phyloP scores from a whole-genome alignment of 2,888 invertebrate genomes.

The Sycophila texana region DNA sequence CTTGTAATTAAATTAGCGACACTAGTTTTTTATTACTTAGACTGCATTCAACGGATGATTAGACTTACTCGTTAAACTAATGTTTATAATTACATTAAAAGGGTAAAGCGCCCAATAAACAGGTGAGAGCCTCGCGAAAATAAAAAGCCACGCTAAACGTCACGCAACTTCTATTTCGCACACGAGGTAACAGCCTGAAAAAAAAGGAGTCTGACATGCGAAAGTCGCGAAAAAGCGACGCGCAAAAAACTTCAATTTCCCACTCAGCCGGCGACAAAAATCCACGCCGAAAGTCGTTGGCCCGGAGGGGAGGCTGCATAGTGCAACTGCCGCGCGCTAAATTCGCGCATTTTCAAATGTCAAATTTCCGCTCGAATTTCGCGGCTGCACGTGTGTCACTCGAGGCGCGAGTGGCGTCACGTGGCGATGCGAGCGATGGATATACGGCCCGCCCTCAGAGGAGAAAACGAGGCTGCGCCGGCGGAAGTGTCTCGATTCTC shows the following conservation, averaged over 20 bases:
- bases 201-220: no score
- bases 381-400: conserved; percentile 5
- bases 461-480: conserved; percentile 5
- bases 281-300: neutral
- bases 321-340: no score
- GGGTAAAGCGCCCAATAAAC: no score
- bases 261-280: neutral
- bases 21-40: no score
- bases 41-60: no score
- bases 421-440: neutral
- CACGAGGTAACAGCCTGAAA: no score
- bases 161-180: no score
- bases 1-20: no score
- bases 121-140: no score
- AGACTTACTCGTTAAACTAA: no score
- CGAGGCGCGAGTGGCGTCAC: conserved; percentile 1
- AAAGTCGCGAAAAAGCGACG: neutral
- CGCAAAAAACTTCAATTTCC: neutral
- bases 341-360: neutral
- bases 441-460: neutral
- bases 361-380: conserved; percentile 26
- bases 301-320: neutral
- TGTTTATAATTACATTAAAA: no score
- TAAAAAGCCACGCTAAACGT: no score
- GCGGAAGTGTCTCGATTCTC: conserved; percentile 39